Percentiles rank a stretch among this genome's conserved stretches.
Conservation (phyloP, 2,113 vertebrate genomes). For the Coptodon bakossiorum region DNA sequence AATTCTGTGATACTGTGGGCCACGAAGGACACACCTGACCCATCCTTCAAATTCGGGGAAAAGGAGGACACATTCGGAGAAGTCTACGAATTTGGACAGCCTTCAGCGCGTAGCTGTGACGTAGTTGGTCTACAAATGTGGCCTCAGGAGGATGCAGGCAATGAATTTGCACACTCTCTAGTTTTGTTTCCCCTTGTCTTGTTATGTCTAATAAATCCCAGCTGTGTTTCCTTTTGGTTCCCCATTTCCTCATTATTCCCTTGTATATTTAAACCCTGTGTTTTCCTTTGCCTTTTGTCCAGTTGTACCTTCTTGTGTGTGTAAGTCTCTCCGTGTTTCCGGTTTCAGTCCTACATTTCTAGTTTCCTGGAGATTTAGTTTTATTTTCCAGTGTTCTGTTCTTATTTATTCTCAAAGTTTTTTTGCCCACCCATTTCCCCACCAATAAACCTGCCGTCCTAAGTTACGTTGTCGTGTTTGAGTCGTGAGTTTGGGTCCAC, state of each 20-base stretch:
- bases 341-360: not conserved
- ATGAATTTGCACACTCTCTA: not conserved
- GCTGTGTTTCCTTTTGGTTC: not conserved
- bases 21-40: too few species aligned
- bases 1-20: too few species aligned
- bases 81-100: too few species aligned
- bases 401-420: not conserved
- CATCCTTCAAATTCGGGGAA: too few species aligned
- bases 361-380: not conserved
- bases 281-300: not conserved
- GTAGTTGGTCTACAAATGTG: too few species aligned
- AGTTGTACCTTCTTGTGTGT: not conserved
- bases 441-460: not conserved
- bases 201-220: not conserved
- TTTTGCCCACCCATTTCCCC: not conserved
- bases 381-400: not conserved
- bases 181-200: not conserved
- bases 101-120: too few species aligned
- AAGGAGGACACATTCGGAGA: too few species aligned
- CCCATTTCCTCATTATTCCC: not conserved
- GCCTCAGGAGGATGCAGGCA: too few species aligned
- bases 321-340: not conserved
- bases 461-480: not conserved
- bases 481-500: not conserved
- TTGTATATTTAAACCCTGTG: not conserved